These are phyloP conservation scores for Macroglossus sobrinus DNA, from an alignment of 2,113 vertebrate genomes.

Conservation along the genomic window DNA sequence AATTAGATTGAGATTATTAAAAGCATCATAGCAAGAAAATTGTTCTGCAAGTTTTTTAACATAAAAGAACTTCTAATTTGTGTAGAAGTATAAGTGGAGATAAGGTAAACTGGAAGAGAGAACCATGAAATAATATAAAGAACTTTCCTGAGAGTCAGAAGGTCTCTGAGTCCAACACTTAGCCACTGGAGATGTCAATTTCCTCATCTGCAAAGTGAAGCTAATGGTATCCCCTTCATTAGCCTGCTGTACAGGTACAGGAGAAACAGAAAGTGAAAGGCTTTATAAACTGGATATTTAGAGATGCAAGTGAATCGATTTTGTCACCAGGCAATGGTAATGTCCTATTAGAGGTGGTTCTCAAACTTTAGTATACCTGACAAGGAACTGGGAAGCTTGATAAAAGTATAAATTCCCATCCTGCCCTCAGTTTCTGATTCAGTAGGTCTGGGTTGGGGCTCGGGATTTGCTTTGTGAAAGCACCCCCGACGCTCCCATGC, in stretches of 20 bases:
- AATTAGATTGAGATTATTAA: conserved; percentile 64
- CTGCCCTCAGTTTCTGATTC: background rate
- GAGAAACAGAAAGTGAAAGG: background rate
- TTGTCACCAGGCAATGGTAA: background rate
- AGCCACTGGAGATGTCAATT: background rate
- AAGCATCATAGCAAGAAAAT: conserved; percentile 54
- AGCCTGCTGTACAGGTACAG: background rate
- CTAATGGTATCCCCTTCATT: background rate
- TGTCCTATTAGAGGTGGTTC: background rate
- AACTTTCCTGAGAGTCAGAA: conserved; percentile 10
- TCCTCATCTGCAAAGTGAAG: background rate
- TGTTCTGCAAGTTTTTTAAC: conserved; percentile 48
- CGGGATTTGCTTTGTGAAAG: background rate
- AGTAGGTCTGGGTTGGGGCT: background rate
- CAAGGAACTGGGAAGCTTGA: background rate
- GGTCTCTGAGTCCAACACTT: background rate
- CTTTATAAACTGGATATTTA: background rate
- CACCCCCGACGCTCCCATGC: background rate
- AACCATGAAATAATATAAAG: background rate
- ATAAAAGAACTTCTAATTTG: conserved; percentile 55
- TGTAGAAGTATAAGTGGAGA: conserved; percentile 4
- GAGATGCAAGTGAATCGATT: background rate
- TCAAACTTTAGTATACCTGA: background rate
- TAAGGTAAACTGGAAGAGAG: background rate
- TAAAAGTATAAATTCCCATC: background rate